A percentile compares a stretch with the other conserved stretches of the same genome.
These are phyloP conservation scores for Schizothorax lantsangensis DNA, from an alignment of 2,797 vertebrate genomes.

Conservation along the genomic window DNA sequence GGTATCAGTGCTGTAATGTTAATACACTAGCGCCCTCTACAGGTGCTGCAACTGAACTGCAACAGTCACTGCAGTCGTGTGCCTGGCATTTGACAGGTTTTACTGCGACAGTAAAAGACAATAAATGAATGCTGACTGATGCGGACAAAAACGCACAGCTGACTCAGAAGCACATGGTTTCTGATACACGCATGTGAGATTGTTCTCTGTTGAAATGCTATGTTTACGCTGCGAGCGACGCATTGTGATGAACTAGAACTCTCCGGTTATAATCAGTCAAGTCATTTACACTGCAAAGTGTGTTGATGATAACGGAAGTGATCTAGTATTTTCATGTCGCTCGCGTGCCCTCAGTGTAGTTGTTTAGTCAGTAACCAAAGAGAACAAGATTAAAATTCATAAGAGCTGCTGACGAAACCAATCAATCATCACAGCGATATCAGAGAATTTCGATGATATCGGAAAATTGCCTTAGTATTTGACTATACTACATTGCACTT, in stretches of 20 bases:
- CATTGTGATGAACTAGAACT: neutral
- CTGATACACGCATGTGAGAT: neutral
- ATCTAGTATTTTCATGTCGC: neutral
- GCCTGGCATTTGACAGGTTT: neutral
- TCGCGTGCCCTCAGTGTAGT: neutral
- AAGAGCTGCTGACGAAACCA: neutral
- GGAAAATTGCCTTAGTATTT: constrained; percentile 25
- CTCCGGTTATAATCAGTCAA: neutral
- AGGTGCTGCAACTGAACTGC: constrained; percentile 29
- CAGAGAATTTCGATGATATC: neutral
- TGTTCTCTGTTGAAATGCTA: neutral
- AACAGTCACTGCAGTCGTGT: neutral
- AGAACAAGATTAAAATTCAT: neutral
- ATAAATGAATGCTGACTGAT: constrained; percentile 14
- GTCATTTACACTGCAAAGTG: neutral
- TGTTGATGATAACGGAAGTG: neutral
- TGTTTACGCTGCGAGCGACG: neutral
- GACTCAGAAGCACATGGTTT: neutral
- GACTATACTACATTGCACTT: neutral
- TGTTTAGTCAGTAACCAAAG: neutral
- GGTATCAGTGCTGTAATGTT: neutral
- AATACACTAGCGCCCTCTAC: constrained; percentile 30
- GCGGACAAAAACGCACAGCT: neutral
- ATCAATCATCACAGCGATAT: constrained; percentile 38
- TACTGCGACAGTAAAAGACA: neutral